Base-by-base conservation (phyloP, 2,888 invertebrate species). In the Macrophya annulata region DNA sequence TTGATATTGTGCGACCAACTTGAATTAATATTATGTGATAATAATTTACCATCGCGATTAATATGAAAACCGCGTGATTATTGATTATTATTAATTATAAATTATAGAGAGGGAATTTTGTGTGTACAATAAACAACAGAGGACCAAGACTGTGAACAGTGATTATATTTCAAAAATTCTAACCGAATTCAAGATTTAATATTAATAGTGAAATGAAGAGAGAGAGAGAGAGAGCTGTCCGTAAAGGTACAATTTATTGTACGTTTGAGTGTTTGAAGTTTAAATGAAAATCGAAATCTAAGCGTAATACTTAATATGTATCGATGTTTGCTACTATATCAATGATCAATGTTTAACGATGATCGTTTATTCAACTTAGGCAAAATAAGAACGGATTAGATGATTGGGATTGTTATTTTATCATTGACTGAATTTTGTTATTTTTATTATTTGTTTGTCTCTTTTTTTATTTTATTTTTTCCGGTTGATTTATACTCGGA, bases 141-240 rank as follows among this genome's bases (percentile, higher is more conserved):
- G 85, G 87, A 86, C 81, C 76, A 74, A 85, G 86, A 86, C 86
- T 86, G 86, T 85, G 85, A 85, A 85, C 51, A 79, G 77, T 86
- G 74, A 83, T 85, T 81, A 55, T 84, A 68, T 84, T 79, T 77
- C 85, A 59, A 12, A 71, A 59, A 84, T 71, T 55, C 25, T 21
- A 81, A 77, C 40, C 43, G 59, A 59, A 25, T 83, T 83, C 31
- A 76, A 62, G 4, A 25, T 25, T 4, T 62, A 62, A 21, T 1
- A 62, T 25, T 21, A 25, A 62, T 62, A 62, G 62, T 62, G 25
- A 62, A 62, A 25, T 25, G 25, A 21, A 25, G n/a, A 55, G n/a
- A n/a, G n/a, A 55, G 55, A 55, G 31, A 31, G 31, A 31, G 31
- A 31, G 31, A 31, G 31, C 1, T n/a, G 55, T 55, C n/a, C 55